Conservation (phyloP, 2,113 vertebrate species). For the Ptilonorhynchus violaceus region DNA sequence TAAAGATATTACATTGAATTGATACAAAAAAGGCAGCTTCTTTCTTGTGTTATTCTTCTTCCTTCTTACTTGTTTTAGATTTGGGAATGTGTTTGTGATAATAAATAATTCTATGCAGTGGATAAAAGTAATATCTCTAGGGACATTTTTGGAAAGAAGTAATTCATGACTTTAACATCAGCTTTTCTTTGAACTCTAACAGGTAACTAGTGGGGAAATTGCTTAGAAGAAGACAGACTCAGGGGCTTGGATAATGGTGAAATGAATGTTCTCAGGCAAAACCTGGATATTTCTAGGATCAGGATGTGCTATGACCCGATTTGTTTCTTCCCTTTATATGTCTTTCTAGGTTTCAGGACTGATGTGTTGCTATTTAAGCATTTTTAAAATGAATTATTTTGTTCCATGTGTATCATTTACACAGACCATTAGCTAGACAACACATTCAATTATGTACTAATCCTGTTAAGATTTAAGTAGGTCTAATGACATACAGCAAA, state of each 20-base stretch:
- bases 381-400: neutral
- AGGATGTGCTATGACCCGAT: neutral
- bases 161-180: neutral
- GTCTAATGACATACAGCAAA: neutral
- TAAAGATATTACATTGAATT: neutral
- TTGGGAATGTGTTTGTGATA: neutral
- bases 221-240: neutral
- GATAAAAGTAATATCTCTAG: neutral
- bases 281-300: neutral
- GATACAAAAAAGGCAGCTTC: neutral
- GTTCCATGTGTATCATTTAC: neutral
- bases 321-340: neutral
- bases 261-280: neutral
- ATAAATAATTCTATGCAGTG: neutral
- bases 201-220: neutral
- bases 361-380: neutral
- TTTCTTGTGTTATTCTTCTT: neutral
- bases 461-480: neutral
- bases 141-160: neutral
- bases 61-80: neutral
- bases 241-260: neutral
- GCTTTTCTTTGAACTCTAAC: neutral
- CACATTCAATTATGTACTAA: neutral
- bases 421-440: neutral
- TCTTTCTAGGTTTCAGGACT: neutral